Percentiles rank a stretch among this genome's conserved stretches.
phyloP scores from a whole-genome alignment of 2,113 vertebrate genomes.

The Hemiscyllium ocellatum region DNA sequence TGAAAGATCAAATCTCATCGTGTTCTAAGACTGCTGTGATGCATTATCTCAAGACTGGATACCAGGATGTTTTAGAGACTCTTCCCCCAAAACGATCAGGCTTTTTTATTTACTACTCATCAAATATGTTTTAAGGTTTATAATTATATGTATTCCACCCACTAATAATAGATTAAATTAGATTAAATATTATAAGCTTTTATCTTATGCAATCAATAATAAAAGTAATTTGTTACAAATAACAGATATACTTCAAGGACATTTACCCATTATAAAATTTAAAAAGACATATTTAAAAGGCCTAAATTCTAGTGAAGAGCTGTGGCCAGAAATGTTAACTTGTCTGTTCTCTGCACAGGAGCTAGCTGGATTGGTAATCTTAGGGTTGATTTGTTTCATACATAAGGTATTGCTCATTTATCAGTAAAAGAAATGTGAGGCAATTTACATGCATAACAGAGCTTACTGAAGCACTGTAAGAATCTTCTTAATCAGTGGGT shows the following conservation, averaged over 20 bases:
- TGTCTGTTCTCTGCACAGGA: not conserved
- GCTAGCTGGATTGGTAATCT: not conserved
- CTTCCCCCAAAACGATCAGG: not conserved
- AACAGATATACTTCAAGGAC: not conserved
- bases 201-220: no score
- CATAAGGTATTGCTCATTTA: not conserved
- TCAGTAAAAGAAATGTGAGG: not conserved
- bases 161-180: not conserved
- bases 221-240: not conserved
- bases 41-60: not conserved
- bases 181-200: not conserved
- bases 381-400: not conserved
- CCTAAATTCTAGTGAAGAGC: conserved; percentile 18
- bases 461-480: not conserved
- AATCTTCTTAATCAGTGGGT: not conserved
- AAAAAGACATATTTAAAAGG: not conserved
- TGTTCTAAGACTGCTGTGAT: no score
- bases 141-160: not conserved
- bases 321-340: not conserved
- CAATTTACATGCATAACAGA: not conserved
- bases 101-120: not conserved
- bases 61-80: not conserved
- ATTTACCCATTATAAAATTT: not conserved
- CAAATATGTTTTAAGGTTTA: not conserved
- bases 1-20: not conserved